phyloP scores from a whole-genome alignment of 2,113 vertebrate genomes.

The Copsychus sechellarum region DNA sequence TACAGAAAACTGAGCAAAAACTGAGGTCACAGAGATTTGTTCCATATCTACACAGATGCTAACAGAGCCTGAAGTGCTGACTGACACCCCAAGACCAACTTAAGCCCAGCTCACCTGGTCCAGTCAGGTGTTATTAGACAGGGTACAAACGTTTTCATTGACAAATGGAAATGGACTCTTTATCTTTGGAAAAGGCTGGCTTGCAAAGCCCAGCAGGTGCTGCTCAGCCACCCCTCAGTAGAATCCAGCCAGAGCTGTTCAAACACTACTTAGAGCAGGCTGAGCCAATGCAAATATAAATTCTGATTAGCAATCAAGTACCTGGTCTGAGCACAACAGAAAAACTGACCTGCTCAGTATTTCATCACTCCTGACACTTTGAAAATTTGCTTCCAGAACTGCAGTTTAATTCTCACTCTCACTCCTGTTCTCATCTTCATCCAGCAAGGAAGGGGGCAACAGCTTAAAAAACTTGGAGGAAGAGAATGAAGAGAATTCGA shows the following conservation, averaged over 20 bases:
- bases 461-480: background rate
- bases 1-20: background rate
- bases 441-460: background rate
- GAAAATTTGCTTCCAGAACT: background rate
- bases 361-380: background rate
- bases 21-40: background rate
- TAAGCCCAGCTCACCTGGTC: background rate
- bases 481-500: background rate
- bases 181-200: background rate
- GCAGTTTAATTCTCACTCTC: background rate
- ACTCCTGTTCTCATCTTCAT: background rate
- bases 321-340: background rate
- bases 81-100: background rate
- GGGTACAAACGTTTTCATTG: background rate
- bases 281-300: background rate
- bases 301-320: background rate
- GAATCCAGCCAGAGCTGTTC: background rate
- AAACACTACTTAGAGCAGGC: background rate
- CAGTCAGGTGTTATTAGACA: background rate
- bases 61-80: background rate
- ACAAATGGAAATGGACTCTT: background rate
- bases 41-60: background rate
- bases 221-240: background rate
- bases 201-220: background rate
- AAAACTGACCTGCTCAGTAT: background rate